Conservation (phyloP, 2,888 invertebrate species). For the Agrochola litura region DNA sequence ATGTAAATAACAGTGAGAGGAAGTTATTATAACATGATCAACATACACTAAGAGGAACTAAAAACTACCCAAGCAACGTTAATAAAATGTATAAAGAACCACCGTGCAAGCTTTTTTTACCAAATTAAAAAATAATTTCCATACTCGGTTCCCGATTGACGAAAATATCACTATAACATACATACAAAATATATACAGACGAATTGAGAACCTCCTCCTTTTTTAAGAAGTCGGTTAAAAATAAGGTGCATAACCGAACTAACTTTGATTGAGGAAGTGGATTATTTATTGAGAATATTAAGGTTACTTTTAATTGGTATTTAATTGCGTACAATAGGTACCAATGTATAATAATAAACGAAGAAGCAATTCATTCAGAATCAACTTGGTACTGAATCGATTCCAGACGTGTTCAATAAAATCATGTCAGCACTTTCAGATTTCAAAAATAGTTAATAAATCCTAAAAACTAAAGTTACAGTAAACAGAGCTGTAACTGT, state of each 20-base stretch:
- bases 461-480: not conserved
- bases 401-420: not conserved
- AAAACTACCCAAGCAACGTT: no score
- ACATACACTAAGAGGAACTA: no score
- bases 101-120: no score
- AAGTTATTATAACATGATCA: no score
- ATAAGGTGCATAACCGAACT: not conserved
- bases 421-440: not conserved
- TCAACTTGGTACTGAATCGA: not conserved
- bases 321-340: not conserved
- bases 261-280: conserved; percentile 5
- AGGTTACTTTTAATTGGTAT: not conserved
- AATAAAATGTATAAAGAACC: no score
- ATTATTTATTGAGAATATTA: not conserved
- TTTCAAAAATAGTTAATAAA: not conserved
- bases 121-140: no score
- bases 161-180: no score
- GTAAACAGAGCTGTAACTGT: not conserved
- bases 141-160: no score
- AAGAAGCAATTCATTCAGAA: not conserved
- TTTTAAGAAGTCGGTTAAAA: not conserved
- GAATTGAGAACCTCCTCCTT: no score
- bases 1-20: not conserved
- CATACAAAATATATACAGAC: no score
- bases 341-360: not conserved